Percentiles rank a stretch among this genome's conserved stretches.
Conservation (phyloP, 37 sponge, comb jelly and placozoan genomes). For the Beroe forskalii region DNA sequence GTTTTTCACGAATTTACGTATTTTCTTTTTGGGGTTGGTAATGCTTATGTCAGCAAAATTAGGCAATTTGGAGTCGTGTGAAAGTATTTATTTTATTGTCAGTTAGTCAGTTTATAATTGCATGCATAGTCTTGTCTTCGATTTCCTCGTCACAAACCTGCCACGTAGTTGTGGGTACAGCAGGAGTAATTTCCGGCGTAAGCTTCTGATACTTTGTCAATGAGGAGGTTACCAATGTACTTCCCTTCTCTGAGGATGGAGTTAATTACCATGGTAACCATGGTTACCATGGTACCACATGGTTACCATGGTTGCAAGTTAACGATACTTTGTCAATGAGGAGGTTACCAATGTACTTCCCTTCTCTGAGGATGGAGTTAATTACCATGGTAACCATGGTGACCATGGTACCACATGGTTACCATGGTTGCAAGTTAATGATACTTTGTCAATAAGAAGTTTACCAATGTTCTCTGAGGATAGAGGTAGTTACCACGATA, state of each 20-base stretch:
- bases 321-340: slow-evolving; percentile 48
- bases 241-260: slow-evolving; percentile 53
- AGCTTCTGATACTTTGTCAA: slow-evolving; percentile 42
- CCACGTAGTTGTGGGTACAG: slow-evolving; percentile 42
- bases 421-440: background rate
- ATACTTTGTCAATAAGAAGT: slow-evolving; percentile 47
- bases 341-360: slow-evolving; percentile 61
- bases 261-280: too few relatives aligned
- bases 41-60: too few relatives aligned
- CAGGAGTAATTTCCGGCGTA: slow-evolving; percentile 40
- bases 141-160: too few relatives aligned
- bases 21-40: too few relatives aligned
- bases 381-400: too few relatives aligned
- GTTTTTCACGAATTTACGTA: too few relatives aligned
- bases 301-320: slow-evolving; percentile 10
- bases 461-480: slow-evolving; percentile 55
- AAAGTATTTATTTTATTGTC: too few relatives aligned
- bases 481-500: too few relatives aligned
- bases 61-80: too few relatives aligned
- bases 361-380: slow-evolving; percentile 47
- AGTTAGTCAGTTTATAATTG: too few relatives aligned
- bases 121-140: too few relatives aligned
- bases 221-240: slow-evolving; percentile 56
- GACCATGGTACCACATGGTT: slow-evolving; percentile 24
- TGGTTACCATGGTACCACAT: background rate